Base-by-base conservation (phyloP, 2,888 invertebrate genomes). In the Coenonympha glycerion region DNA sequence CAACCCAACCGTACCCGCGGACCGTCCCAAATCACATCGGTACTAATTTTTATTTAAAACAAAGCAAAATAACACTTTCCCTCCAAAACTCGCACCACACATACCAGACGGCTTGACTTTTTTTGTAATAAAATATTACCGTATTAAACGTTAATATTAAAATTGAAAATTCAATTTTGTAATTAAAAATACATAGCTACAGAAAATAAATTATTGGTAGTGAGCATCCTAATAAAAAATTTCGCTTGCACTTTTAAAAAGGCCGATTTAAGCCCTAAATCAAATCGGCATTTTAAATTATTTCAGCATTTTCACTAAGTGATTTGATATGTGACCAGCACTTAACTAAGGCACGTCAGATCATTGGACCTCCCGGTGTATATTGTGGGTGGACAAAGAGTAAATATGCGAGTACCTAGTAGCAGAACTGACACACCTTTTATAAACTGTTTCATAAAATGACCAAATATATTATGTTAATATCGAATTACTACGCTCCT, bases 351-450 rank as follows among this genome's bases (percentile, higher is more conserved):
- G 57, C 62, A 62, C 60, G 60, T 75, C 73, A 72, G 65, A 57
- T 53, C 49, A 52, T 36, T 19, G 59, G 77, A 77, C 77, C 77
- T 68, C 77, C 76, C 76, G 66, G 69, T 56, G 58, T 65, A 69
- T 61, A 64, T 59, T 55, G 60, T 54, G 45, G 42, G 56, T 57
- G 24, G 44, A 0, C 60, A 60, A 18, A 65, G 64, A 64, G 30
- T 54, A 56, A 33, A n/a, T n/a, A n/a, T n/a, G n/a, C n/a, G n/a
- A n/a, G n/a, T n/a, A n/a, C n/a, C n/a, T n/a, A n/a, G n/a, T n/a
- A n/a, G 1, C 28, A 36, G 28, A 28, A 19, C 26, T 6, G 2
- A 19, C 28, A 15, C 11, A n/a, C n/a, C 9, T n/a, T n/a, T n/a
- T n/a, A n/a, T n/a, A n/a, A n/a, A n/a, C n/a, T n/a, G n/a, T n/a